Conservation (phyloP, 1,140 invertebrate genomes). For the Neodiprion lecontei region DNA sequence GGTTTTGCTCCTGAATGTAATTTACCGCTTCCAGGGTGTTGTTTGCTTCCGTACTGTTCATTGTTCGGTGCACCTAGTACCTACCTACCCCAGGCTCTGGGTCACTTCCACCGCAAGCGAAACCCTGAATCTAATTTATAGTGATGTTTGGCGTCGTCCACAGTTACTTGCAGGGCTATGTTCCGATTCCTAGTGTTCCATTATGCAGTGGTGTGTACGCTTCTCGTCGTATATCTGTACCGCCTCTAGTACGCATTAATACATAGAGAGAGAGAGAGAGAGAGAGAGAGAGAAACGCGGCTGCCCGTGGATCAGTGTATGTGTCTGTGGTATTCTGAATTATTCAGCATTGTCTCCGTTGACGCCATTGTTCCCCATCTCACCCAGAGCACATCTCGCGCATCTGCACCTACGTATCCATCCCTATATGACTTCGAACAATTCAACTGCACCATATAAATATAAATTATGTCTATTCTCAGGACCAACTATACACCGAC, state of each 20-base stretch:
- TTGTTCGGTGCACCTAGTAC: background rate
- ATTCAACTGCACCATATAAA: background rate
- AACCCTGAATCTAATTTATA: conserved; percentile 55
- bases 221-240: background rate
- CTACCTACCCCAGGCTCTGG: background rate
- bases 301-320: conserved; percentile 46
- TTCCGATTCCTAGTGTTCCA: conserved; percentile 60
- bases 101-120: conserved; percentile 8
- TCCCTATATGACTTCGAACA: background rate
- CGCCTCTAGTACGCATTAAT: background rate
- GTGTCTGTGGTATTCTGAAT: conserved; percentile 60
- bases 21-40: background rate
- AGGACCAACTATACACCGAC: too few species aligned
- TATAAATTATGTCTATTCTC: background rate
- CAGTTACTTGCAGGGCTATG: conserved; percentile 54
- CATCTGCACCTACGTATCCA: background rate
- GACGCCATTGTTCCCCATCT: conserved; percentile 59
- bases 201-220: conserved; percentile 39
- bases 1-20: background rate
- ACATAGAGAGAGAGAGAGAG: background rate
- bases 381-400: background rate
- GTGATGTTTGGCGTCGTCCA: conserved; percentile 59
- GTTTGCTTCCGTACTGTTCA: background rate
- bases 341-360: conserved; percentile 58
- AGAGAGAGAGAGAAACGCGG: too few species aligned